A percentile compares a stretch with the other conserved stretches of the same genome.
Conservation (phyloP, 2,888 invertebrate species). For the Rotaria sp. region DNA sequence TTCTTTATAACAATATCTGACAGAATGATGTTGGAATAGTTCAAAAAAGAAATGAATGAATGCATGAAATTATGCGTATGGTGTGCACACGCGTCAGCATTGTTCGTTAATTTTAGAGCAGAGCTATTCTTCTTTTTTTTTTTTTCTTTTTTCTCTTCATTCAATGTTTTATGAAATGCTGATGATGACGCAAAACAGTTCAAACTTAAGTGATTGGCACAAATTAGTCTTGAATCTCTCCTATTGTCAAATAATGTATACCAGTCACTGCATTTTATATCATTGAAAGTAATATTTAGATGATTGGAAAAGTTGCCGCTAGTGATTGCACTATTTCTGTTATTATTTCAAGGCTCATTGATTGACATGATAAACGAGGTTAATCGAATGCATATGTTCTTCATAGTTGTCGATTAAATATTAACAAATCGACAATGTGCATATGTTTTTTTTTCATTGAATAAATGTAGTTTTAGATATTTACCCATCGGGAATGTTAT, state of each 20-base stretch:
- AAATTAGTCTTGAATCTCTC: background rate
- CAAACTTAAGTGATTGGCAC: conserved; percentile 12
- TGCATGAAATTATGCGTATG: background rate
- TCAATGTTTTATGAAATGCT: background rate
- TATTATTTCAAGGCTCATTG: background rate
- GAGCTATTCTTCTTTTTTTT: background rate
- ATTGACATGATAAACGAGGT: conserved; percentile 18
- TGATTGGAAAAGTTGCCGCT: background rate
- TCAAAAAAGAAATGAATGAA: background rate
- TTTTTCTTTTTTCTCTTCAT: background rate
- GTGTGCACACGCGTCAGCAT: background rate
- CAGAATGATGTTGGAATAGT: background rate
- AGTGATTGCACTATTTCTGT: background rate
- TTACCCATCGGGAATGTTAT: conserved; percentile 4
- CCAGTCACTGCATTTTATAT: background rate
- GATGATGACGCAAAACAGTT: conserved; percentile 22
- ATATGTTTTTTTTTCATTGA: conserved; percentile 2
- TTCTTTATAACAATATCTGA: background rate
- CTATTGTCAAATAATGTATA: background rate
- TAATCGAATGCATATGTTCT: conserved; percentile 1
- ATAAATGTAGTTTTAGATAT: background rate
- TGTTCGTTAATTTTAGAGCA: conserved; percentile 18
- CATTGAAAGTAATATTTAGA: background rate
- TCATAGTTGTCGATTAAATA: conserved; percentile 1
- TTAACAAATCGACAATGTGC: background rate